These are phyloP conservation scores for Irena cyanogastra DNA, from an alignment of 2,113 vertebrate species.

Conservation along the genomic window DNA sequence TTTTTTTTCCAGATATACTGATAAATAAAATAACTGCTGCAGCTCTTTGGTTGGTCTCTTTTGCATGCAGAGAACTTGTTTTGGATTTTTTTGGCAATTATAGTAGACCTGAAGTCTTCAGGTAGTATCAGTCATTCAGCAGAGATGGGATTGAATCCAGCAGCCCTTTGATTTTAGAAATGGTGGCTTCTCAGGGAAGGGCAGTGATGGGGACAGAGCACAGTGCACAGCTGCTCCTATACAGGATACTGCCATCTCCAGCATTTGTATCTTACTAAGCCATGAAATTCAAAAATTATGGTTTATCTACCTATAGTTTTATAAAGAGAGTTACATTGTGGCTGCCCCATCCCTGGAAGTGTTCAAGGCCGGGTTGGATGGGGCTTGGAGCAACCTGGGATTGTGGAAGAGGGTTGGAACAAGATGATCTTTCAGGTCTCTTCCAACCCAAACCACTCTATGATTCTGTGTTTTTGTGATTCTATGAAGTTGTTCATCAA, in stretches of 20 bases:
- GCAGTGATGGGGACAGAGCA: background rate
- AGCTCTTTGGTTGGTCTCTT: background rate
- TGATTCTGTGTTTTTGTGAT: background rate
- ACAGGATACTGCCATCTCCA: background rate
- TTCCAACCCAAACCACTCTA: background rate
- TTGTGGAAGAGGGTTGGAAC: background rate
- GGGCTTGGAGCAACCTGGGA: background rate
- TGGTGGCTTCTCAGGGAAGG: background rate
- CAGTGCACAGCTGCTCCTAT: background rate
- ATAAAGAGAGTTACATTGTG: background rate
- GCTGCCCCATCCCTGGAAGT: background rate
- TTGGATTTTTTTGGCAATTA: background rate
- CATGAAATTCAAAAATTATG: background rate
- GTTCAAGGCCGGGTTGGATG: background rate
- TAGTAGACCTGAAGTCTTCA: background rate
- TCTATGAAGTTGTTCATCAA: background rate
- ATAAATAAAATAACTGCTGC: background rate
- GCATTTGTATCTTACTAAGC: background rate
- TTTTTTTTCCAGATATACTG: background rate
- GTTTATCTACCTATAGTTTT: background rate
- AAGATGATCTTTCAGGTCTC: background rate
- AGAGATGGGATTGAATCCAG: background rate
- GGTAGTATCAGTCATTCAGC: background rate
- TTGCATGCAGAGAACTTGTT: background rate
- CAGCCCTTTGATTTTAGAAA: background rate